Evolutionary conservation across 2,888 invertebrate genomes (phyloP), one percentile per base, ranked within the genome.

Genomic region (Brachypalpus laphriformis): DNA sequence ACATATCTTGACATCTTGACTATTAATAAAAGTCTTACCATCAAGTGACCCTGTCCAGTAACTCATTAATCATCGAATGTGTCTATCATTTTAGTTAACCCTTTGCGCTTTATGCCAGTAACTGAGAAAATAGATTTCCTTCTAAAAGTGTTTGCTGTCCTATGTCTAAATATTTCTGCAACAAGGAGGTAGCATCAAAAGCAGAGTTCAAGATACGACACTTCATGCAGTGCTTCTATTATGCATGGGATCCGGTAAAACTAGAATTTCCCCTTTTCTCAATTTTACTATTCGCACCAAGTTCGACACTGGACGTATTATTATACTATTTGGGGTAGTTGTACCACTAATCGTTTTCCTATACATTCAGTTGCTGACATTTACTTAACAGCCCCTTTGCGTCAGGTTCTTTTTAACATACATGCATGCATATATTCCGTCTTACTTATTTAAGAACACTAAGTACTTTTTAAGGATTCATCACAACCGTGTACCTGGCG

Each of bases 91-190:
- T 65, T 82, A 45, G 56, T 65, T 71, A 66, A 78, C 78, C 82
- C 51, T 37, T 25, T 65, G 77, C 14, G 65, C 77, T 59, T 7
- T 3, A 22, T 49, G 56, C 40, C 75, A 68, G 20, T 37, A 14
- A 28, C 28, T 61, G 16, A 65, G 82, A 76, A 63, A 76, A 45
- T 75, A 18, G 61, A 7, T 47, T 49, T 56, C 25, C 34, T 57
- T 51, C 37, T 20, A n/a, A 4, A 77, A 45, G 11, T 22, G 28
- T 45, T 9, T 18, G 11, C 20, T 8, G 37, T 11, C 61, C 11
- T 28, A 14, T 83, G 83, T 83, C 83, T 45, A 80, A 83, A 83
- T 83, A 83, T 80, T 83, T 34, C 61, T 56, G 2, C 57, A 63
- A 63, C 59, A 54, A 28, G 16, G 20, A 57, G 80, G 65, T 66